Percentiles rank a stretch among this genome's conserved stretches.
Evolutionary conservation across 2,113 vertebrate genomes (phyloP).

Genomic region (Tachuris rubrigastra): DNA sequence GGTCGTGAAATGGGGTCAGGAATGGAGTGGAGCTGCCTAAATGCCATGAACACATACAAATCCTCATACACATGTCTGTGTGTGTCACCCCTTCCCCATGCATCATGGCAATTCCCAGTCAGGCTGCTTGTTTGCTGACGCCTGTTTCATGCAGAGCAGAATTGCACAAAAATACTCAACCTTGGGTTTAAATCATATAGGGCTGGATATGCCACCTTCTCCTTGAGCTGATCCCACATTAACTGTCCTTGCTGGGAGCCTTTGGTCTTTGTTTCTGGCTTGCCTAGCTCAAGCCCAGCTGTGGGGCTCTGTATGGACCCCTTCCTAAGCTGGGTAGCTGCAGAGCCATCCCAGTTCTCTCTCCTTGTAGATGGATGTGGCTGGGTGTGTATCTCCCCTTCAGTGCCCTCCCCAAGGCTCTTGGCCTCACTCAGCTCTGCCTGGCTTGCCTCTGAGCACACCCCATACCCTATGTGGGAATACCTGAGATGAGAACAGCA

Average conservation of each 20-base stretch:
- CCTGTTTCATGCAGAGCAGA: background rate
- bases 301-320: background rate
- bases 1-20: background rate
- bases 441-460: background rate
- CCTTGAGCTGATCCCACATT: background rate
- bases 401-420: background rate
- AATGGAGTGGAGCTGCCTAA: background rate
- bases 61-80: rapidly evolving
- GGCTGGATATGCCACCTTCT: background rate
- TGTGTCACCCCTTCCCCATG: background rate
- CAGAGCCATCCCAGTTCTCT: background rate
- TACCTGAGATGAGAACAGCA: background rate
- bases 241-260: background rate
- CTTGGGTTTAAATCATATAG: background rate
- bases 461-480: background rate
- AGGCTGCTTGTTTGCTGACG: background rate
- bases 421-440: background rate
- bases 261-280: background rate
- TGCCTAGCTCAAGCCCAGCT: background rate
- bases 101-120: background rate
- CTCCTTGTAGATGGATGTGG: background rate
- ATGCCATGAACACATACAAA: background rate
- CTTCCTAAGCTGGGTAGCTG: background rate
- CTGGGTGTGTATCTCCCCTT: background rate
- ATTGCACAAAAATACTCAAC: background rate